Evolutionary conservation across 2,888 invertebrate genomes (phyloP).

Genomic region (Kryphioiulus occultus): DNA sequence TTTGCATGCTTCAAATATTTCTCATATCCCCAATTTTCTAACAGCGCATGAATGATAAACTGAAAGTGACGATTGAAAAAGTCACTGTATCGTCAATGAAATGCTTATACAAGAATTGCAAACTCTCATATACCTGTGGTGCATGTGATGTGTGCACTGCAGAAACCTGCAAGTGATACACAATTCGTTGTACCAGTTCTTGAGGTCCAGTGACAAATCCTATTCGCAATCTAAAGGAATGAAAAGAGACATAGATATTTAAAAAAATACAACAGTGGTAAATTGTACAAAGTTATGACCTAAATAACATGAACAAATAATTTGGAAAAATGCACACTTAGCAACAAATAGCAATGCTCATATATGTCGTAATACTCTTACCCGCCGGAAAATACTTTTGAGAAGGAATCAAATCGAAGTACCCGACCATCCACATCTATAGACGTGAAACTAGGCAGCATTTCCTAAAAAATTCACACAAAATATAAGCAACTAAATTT

Average conservation of each 20-base stretch:
- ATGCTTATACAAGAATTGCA: not conserved
- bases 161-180: constrained; percentile 76
- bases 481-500: not conserved
- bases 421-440: constrained; percentile 62
- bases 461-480: constrained; percentile 4
- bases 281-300: too few species aligned
- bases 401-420: constrained; percentile 62
- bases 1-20: constrained; percentile 29
- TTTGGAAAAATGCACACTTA: too few species aligned
- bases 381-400: constrained; percentile 62
- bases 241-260: not conserved
- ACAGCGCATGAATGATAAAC: constrained; percentile 22
- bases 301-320: too few species aligned
- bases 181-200: constrained; percentile 70
- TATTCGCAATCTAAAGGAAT: constrained; percentile 69
- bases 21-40: constrained; percentile 47
- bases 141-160: constrained; percentile 71
- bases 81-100: not conserved
- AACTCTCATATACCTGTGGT: constrained; percentile 68
- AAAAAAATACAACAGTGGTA: not conserved
- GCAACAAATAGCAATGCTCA: too few species aligned
- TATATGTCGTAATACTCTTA: constrained; percentile 51
- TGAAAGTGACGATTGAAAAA: not conserved
- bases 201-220: constrained; percentile 78
- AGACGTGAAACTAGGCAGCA: constrained; percentile 54